These are phyloP conservation scores for Eleginops maclovinus DNA, from an alignment of 2,113 vertebrate genomes.

Conservation along the genomic window DNA sequence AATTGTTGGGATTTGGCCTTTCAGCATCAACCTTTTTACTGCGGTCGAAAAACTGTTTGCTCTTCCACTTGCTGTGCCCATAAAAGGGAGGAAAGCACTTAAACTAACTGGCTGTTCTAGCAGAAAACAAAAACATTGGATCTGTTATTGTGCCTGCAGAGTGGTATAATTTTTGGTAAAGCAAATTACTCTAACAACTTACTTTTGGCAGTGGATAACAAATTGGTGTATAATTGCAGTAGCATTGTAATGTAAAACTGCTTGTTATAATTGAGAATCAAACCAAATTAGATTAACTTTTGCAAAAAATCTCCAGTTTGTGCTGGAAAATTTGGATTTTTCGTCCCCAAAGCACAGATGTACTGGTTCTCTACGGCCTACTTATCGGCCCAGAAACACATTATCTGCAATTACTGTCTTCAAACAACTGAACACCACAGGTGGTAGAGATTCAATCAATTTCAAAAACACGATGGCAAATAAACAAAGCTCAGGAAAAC, in stretches of 20 bases:
- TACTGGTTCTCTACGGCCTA: conserved; percentile 31
- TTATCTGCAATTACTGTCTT: conserved; percentile 62
- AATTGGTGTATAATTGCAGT: too few relatives aligned
- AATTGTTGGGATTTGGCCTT: too few relatives aligned
- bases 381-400: conserved; percentile 46
- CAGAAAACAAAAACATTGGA: too few relatives aligned
- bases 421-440: conserved; percentile 48
- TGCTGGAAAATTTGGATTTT: background rate
- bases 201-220: too few relatives aligned
- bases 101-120: too few relatives aligned
- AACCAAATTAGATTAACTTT: conserved; percentile 11
- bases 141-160: too few relatives aligned
- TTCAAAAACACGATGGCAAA: conserved; percentile 60
- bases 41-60: too few relatives aligned
- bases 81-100: too few relatives aligned
- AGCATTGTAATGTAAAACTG: background rate
- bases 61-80: too few relatives aligned
- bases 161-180: too few relatives aligned
- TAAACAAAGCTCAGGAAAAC: conserved; percentile 59
- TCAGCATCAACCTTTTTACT: too few relatives aligned
- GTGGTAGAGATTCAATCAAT: conserved; percentile 67
- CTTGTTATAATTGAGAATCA: background rate
- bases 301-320: conserved; percentile 10
- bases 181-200: too few relatives aligned
- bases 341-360: conserved; percentile 25